Percentiles rank a stretch among this genome's conserved stretches.
These are phyloP conservation scores for Tenodera sinensis DNA, from an alignment of 2,888 invertebrate genomes.

Conservation along the genomic window DNA sequence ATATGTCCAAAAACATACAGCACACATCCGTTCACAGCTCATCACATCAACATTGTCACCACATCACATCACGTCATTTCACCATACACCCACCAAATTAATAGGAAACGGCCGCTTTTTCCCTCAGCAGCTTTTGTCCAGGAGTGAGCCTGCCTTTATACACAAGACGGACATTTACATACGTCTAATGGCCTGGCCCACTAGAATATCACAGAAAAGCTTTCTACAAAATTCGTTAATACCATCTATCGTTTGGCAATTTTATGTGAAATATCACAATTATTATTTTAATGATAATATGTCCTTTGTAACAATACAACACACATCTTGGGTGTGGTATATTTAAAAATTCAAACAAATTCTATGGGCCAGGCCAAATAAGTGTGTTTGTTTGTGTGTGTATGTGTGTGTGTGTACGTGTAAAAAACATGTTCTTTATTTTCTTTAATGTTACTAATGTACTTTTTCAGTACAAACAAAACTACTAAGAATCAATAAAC, in stretches of 20 bases:
- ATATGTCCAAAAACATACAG: constrained; percentile 16
- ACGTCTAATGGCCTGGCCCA: constrained; percentile 44
- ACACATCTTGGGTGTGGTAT: constrained; percentile 8
- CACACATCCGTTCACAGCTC: constrained; percentile 10
- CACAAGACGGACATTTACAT: constrained; percentile 19
- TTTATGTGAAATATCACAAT: not conserved
- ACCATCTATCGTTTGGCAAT: constrained; percentile 6
- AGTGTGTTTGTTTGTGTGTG: constrained; percentile 21
- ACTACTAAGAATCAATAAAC: constrained; percentile 9
- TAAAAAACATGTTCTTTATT: constrained; percentile 25
- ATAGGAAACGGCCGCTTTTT: not conserved
- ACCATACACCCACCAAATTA: constrained; percentile 12
- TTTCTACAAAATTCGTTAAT: constrained; percentile 4
- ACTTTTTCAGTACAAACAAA: constrained; percentile 19
- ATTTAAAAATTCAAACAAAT: constrained; percentile 30
- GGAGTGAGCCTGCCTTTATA: constrained; percentile 32
- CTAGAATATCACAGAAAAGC: constrained; percentile 48
- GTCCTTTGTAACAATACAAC: constrained; percentile 4
- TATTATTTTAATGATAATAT: not conserved
- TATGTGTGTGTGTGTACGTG: constrained; percentile 17
- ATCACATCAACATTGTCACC: not conserved
- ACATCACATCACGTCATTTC: not conserved
- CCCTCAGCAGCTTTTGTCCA: constrained; percentile 14
- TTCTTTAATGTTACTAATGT: not conserved
- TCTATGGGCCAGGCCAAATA: constrained; percentile 31